A percentile compares a stretch with the other conserved stretches of the same genome.
Conservation (phyloP, 2,113 vertebrate genomes). For the Oryzias woworae region DNA sequence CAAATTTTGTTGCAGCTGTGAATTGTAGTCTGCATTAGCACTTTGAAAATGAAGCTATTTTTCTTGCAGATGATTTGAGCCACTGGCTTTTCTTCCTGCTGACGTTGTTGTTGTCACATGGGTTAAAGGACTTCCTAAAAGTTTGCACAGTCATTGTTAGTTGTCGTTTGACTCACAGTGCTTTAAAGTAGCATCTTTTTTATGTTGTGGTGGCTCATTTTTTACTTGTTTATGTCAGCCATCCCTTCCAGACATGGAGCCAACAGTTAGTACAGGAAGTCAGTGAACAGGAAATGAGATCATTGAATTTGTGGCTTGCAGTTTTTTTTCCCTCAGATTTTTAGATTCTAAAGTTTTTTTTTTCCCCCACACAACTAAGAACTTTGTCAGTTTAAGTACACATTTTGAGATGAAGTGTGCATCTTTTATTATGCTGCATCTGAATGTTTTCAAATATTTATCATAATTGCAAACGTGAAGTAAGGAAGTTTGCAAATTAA, state of each 20-base stretch:
- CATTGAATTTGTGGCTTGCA: slow-evolving; percentile 44
- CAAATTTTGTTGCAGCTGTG: neutral
- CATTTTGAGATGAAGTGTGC: too few species aligned
- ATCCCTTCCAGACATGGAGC: slow-evolving; percentile 8
- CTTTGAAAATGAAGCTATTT: neutral
- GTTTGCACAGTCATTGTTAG: neutral
- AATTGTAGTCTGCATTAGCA: too few species aligned
- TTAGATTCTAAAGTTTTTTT: neutral
- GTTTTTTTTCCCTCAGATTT: slow-evolving; percentile 63
- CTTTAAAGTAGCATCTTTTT: slow-evolving; percentile 2
- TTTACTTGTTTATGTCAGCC: slow-evolving; percentile 8
- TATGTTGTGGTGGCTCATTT: neutral
- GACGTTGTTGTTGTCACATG: neutral
- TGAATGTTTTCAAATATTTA: too few species aligned
- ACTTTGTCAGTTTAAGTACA: too few species aligned
- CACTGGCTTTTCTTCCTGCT: neutral
- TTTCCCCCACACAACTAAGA: neutral
- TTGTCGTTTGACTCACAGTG: neutral
- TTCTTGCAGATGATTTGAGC: neutral
- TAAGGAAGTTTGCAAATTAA: neutral
- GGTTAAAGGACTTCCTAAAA: neutral
- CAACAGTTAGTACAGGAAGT: slow-evolving; percentile 26
- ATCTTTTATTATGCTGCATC: too few species aligned
- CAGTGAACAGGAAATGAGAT: slow-evolving; percentile 69
- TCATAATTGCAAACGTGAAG: neutral